A percentile compares a stretch with the other conserved stretches of the same genome.
These are phyloP conservation scores for Opisthocomus hoazin DNA, from an alignment of 2,113 vertebrate species.

Conservation along the genomic window DNA sequence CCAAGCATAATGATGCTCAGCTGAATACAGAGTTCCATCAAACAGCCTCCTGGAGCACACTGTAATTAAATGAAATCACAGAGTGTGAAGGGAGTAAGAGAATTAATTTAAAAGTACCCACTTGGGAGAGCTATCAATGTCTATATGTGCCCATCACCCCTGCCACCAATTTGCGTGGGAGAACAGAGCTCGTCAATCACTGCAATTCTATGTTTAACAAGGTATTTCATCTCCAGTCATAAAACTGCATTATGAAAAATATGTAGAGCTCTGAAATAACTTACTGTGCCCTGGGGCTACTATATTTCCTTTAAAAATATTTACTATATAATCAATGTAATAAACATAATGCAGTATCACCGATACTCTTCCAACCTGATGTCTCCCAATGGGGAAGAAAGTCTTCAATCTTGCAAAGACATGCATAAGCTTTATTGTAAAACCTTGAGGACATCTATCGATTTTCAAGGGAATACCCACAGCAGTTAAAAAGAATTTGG, in stretches of 20 bases:
- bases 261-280: not conserved
- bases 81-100: not conserved
- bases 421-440: not conserved
- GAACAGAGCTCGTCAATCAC: not conserved
- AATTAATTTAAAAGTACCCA: not conserved
- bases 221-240: not conserved
- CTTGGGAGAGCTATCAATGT: not conserved
- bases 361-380: not conserved
- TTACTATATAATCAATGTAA: constrained; percentile 50
- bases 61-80: constrained; percentile 48
- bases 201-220: not conserved
- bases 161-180: not conserved
- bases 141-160: not conserved
- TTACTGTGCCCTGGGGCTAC: not conserved
- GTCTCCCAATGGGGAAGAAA: not conserved
- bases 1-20: constrained; percentile 99
- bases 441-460: not conserved
- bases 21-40: constrained; percentile 97
- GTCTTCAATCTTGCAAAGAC: not conserved
- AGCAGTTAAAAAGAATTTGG: not conserved
- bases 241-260: constrained; percentile 10
- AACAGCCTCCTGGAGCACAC: constrained; percentile 96
- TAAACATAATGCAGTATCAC: constrained; percentile 46
- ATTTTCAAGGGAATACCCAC: not conserved
- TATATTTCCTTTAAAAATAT: constrained; percentile 8